Percentiles rank a stretch among this genome's conserved stretches.
These are phyloP conservation scores for Drosophila nannoptera DNA, from an alignment of 1,140 invertebrate species.

Conservation along the genomic window DNA sequence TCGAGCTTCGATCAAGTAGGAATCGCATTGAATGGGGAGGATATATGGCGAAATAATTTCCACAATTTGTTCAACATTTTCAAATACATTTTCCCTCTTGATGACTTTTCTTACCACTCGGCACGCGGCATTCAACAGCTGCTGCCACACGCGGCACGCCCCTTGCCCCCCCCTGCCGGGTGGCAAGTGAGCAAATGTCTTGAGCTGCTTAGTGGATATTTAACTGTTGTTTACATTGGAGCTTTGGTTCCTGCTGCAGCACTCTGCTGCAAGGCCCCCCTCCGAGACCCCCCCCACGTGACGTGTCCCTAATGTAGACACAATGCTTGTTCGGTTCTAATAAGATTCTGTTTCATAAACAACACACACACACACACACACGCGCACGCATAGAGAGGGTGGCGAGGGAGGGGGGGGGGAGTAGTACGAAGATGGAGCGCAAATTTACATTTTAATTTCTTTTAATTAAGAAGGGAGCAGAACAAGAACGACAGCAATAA, in stretches of 20 bases:
- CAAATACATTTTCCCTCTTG: too few species aligned
- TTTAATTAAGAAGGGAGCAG: slow-evolving; percentile 66
- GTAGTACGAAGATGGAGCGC: slow-evolving; percentile 21
- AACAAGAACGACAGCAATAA: slow-evolving; percentile 24
- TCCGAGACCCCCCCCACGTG: neutral
- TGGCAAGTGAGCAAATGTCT: neutral
- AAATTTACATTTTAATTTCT: slow-evolving; percentile 77
- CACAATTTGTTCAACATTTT: too few species aligned
- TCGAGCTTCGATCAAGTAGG: too few species aligned
- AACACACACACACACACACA: slow-evolving; percentile 14
- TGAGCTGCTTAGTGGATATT: slow-evolving; percentile 69
- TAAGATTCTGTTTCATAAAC: slow-evolving; percentile 51
- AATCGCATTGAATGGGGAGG: too few species aligned
- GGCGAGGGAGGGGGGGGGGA: neutral
- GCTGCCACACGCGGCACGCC: too few species aligned
- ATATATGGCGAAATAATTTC: too few species aligned
- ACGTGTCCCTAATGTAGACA: slow-evolving; percentile 1
- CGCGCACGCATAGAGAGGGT: slow-evolving; percentile 3
- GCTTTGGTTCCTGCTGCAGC: slow-evolving; percentile 66
- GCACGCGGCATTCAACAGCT: too few species aligned
- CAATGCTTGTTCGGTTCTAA: slow-evolving; percentile 45
- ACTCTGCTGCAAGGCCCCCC: slow-evolving; percentile 17
- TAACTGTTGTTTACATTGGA: slow-evolving; percentile 77
- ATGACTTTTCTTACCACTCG: too few species aligned
- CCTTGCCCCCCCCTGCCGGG: too few species aligned